These are phyloP conservation scores for Syrphus vitripennis DNA, from an alignment of 2,888 invertebrate species.

Conservation along the genomic window DNA sequence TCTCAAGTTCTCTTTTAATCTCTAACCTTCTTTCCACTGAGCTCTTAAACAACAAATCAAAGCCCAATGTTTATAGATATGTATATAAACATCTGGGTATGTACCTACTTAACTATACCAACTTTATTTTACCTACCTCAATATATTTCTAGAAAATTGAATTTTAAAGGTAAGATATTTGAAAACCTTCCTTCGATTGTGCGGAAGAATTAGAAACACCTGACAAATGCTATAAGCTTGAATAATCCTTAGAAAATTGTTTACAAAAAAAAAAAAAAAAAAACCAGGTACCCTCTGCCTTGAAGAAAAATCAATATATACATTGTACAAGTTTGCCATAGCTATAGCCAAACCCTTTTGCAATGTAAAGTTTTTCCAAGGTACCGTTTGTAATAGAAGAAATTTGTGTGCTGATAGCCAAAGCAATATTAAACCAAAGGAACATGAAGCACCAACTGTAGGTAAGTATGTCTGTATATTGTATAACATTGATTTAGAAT, in stretches of 20 bases:
- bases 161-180: slow-evolving; percentile 27
- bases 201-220: slow-evolving; percentile 25
- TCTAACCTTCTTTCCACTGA: not conserved
- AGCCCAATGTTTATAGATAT: not conserved
- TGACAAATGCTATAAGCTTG: slow-evolving; percentile 20
- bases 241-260: slow-evolving; percentile 25
- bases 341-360: too few relatives aligned
- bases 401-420: not conserved
- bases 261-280: slow-evolving; percentile 2
- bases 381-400: not conserved
- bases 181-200: slow-evolving; percentile 9
- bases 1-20: not conserved
- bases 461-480: not conserved
- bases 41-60: not conserved
- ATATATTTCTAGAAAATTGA: not conserved
- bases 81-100: not conserved
- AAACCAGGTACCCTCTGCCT: not conserved
- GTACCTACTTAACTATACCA: not conserved
- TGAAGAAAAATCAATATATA: slow-evolving; percentile 46
- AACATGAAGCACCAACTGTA: slow-evolving; percentile 5
- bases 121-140: not conserved
- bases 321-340: not conserved
- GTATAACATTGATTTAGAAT: slow-evolving; percentile 43
- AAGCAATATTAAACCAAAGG: slow-evolving; percentile 12
- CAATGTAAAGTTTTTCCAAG: not conserved